These are phyloP conservation scores for Sisyra terminalis DNA, from an alignment of 2,888 invertebrate genomes.

Conservation along the genomic window DNA sequence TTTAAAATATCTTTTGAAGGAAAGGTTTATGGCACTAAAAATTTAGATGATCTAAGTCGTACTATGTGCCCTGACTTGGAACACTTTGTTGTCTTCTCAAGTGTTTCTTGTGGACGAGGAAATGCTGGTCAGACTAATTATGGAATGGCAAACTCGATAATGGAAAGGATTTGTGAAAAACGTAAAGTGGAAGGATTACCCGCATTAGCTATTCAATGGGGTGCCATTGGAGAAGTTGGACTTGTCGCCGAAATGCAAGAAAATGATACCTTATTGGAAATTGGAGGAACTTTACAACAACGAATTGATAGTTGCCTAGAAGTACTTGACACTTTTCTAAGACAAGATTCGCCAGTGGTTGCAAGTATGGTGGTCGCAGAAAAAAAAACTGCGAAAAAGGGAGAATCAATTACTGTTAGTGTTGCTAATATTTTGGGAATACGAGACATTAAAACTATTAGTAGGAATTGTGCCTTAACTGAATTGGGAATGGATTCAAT, in stretches of 20 bases:
- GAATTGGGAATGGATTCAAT: slow-evolving; percentile 95
- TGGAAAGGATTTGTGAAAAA: slow-evolving; percentile 75
- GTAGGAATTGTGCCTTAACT: slow-evolving; percentile 55
- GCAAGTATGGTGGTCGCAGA: slow-evolving; percentile 79
- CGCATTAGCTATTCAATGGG: slow-evolving; percentile 81
- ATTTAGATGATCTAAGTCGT: slow-evolving; percentile 53
- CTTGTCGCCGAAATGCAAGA: slow-evolving; percentile 42
- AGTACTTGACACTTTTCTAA: slow-evolving; percentile 50
- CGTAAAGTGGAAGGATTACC: slow-evolving; percentile 53
- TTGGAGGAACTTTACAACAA: slow-evolving; percentile 49
- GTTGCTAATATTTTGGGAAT: slow-evolving; percentile 46
- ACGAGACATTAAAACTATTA: slow-evolving; percentile 50
- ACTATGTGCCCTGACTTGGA: slow-evolving; percentile 36
- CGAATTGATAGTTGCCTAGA: slow-evolving; percentile 44
- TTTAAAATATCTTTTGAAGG: slow-evolving; percentile 54
- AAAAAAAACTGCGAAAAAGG: slow-evolving; percentile 45
- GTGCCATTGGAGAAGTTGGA: slow-evolving; percentile 75
- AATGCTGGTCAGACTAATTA: slow-evolving; percentile 86
- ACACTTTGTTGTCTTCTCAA: slow-evolving; percentile 82
- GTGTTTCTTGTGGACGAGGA: slow-evolving; percentile 80
- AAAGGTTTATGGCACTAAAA: slow-evolving; percentile 65
- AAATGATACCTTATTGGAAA: slow-evolving; percentile 26
- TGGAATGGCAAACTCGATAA: slow-evolving; percentile 76
- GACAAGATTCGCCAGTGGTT: slow-evolving; percentile 46
- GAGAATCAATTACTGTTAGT: slow-evolving; percentile 52